Conservation (phyloP, 2,797 vertebrate species). For the Pipistrellus pygmaeus region DNA sequence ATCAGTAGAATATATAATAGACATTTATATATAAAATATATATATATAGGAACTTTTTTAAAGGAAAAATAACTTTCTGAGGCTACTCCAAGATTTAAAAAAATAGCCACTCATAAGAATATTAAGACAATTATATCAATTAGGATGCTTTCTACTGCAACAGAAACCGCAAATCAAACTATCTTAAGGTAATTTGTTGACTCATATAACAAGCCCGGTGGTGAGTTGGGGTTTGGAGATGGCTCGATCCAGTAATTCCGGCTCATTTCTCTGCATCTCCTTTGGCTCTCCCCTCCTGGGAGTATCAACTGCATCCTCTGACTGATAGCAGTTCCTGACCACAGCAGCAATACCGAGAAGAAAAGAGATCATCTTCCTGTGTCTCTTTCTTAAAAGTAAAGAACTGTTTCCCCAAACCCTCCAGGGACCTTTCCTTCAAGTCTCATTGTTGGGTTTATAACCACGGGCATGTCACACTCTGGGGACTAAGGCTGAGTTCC, state of each 20-base stretch:
- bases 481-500: neutral
- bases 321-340: conserved; percentile 26
- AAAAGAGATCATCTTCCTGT: conserved; percentile 38
- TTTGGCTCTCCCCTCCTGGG: neutral
- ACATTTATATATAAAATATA: too few relatives aligned
- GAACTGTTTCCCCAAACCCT: neutral
- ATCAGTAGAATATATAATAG: neutral
- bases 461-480: neutral
- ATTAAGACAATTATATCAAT: conserved; percentile 32
- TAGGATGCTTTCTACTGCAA: conserved; percentile 48
- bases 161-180: conserved; percentile 60
- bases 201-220: neutral
- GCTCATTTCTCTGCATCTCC: conserved; percentile 18
- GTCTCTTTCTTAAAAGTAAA: conserved; percentile 2
- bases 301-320: conserved; percentile 52
- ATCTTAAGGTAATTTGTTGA: conserved; percentile 44
- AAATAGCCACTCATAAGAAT: conserved; percentile 20
- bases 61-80: conserved; percentile 52
- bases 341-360: conserved; percentile 21
- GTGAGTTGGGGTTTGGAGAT: neutral
- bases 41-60: neutral
- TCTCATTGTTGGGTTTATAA: conserved; percentile 56
- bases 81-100: conserved; percentile 44
- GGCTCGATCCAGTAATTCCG: neutral
- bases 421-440: neutral